Evolutionary conservation across 2,888 invertebrate genomes (phyloP), one percentile per base, ranked within the genome.

Genomic region (Dione vanillae): DNA sequence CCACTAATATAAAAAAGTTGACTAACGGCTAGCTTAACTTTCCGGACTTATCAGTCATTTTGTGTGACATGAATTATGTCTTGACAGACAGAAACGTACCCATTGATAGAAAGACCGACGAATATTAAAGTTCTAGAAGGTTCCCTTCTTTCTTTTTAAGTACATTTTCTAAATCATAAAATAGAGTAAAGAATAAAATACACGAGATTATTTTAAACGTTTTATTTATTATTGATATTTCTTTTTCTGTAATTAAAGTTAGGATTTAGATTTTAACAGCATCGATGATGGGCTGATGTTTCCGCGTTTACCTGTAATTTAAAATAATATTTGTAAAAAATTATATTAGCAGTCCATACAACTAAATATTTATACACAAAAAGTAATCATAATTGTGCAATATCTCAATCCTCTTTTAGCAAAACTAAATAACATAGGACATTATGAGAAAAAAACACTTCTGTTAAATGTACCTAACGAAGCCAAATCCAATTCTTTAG

Each of bases 221-320:
- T 49, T 49, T 49, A 49, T 49, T 49, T 19, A 19, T 5, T 19
- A 49, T 11, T 5, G 6, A 49, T 49, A 19, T 6, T 49, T 11
- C 6, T 19, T 49, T 40, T 49, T 49, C 12, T 20, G 11, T 19
- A 2, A 49, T 49, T 49, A 19, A 19, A 1, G 19, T 11, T 20
- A 6, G 11, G 19, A 49, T 3, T 3, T 9, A 49, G 10, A 10
- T 19, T 19, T 16, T 10, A 16, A 47, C 7, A 49, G 19, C 49
- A 10, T 11, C 19, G 10, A 3, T 49, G 10, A 3, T 49, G 2
- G 19, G 10, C 11, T 12, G 2, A 16, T 40, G 37, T 16, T 40
- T 37, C 40, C 11, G 19, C 6, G 56, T 56, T 37, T 56, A 56
- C 37, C 56, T 56, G 56, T 6, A 56, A 56, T 11, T 40, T 56